Evolutionary conservation across 2,797 vertebrate species (phyloP), one percentile per base, ranked within the genome.

Genomic region (Notolabrus celidotus): DNA sequence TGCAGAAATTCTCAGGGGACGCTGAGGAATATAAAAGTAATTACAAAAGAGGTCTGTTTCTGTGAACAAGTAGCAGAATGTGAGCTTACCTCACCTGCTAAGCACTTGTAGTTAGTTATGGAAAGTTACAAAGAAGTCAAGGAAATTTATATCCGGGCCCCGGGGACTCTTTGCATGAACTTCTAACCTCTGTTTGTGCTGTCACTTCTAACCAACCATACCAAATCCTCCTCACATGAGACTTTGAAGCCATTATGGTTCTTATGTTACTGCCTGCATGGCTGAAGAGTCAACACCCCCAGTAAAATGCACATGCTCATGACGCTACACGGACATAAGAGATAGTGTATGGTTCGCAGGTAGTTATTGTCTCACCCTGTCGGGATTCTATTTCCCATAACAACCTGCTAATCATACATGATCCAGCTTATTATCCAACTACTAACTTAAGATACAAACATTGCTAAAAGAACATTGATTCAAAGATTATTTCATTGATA

Each of bases 91-190:
- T 74, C 73, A 67, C 57, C 39, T 16, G 11, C 15, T 11, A n/a
- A 45, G 29, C 36, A 62, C 41, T 53, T 47, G 11, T 14, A 59
- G 19, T 56, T 58, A 27, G 52, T 63, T 50, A 38, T 68, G 61
- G 59, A 71, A 73, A 59, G 41, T 59, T 68, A 42, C 42, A 38
- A 43, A 68, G 70, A 52, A 49, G 36, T 79, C 46, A 52, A 45
- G 3, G 33, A 69, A 67, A 73, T 59, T 25, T 34, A 62, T 41
- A 50, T 53, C n/a, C 46, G 60, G 8, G 52, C 25, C 53, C 49
- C 66, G 45, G 50, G 69, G 71, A 77, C 58, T 2, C 23, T 38
- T 56, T 29, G 3, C 11, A 4, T 77, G 49, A 55, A 75, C 75
- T 7, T 56, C 36, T 57, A 50, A 49, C 36, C 36, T 47, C 36